Percentiles rank a stretch among this genome's conserved stretches.
phyloP scores from a whole-genome alignment of 2,797 vertebrate species.

The Halcyon chelicuti region DNA sequence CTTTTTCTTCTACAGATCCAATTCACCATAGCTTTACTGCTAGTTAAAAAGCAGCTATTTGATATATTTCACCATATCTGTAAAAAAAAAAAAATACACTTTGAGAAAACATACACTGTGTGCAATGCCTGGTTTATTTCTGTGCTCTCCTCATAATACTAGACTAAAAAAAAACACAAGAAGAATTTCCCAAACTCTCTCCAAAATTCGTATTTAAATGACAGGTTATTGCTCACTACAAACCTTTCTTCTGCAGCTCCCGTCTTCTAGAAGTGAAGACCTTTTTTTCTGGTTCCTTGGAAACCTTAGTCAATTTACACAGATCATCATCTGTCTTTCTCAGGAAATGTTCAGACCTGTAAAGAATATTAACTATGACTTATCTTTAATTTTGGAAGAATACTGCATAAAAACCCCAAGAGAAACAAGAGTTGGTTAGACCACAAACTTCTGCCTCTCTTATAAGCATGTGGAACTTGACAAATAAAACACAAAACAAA shows the following conservation, averaged over 20 bases:
- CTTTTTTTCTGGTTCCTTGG: conserved; percentile 49
- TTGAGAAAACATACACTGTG: not conserved
- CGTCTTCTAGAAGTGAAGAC: conserved; percentile 13
- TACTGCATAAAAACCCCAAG: not conserved
- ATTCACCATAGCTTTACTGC: not conserved
- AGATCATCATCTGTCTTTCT: conserved; percentile 26
- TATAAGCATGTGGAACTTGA: not conserved
- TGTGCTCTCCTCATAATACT: not conserved
- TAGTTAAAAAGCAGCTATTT: not conserved
- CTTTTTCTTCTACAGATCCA: not conserved
- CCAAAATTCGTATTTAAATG: conserved; percentile 7
- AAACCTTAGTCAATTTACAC: conserved; percentile 10
- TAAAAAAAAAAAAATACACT: not conserved
- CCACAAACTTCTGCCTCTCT: not conserved
- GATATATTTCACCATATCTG: not conserved
- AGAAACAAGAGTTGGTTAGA: not conserved
- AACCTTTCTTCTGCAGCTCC: conserved; percentile 76
- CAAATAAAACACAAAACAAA: not conserved
- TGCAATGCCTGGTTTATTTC: not conserved
- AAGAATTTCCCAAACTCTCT: not conserved
- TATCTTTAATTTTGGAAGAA: conserved; percentile 17
- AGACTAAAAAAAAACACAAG: not conserved
- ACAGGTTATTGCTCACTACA: conserved; percentile 37
- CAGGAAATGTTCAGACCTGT: conserved; percentile 42
- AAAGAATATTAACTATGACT: conserved; percentile 51